Conservation (phyloP, 1,140 invertebrate species). For the Diuraphis noxia region DNA sequence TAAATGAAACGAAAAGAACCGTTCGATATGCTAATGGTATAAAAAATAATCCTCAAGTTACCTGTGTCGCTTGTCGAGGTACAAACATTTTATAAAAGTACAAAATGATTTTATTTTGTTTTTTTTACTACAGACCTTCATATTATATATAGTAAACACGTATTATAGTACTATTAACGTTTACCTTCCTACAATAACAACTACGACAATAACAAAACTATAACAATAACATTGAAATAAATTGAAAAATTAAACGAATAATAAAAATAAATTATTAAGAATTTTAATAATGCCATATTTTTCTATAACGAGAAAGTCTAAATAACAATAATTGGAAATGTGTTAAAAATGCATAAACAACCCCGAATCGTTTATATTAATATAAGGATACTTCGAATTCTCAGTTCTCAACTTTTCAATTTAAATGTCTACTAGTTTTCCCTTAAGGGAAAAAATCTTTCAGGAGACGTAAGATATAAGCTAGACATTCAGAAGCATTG, state of each 20-base stretch:
- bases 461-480: neutral
- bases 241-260: constrained; percentile 23
- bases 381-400: neutral
- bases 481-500: neutral
- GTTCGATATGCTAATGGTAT: neutral
- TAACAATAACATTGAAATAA: constrained; percentile 11
- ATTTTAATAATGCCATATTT: neutral
- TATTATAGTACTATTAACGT: neutral
- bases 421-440: neutral
- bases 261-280: neutral
- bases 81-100: neutral
- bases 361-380: neutral
- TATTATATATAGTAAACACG: neutral
- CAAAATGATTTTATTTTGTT: neutral
- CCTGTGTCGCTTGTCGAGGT: neutral
- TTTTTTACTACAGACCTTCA: neutral
- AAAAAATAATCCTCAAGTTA: constrained; percentile 24
- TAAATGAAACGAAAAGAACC: neutral
- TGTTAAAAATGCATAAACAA: neutral
- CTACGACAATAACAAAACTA: neutral
- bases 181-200: neutral
- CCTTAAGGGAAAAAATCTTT: neutral
- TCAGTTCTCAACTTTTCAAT: neutral
- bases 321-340: neutral
- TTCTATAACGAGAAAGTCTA: neutral